Evolutionary conservation across 2,888 invertebrate genomes (phyloP).

Genomic region (Hirtodrosophila confusa): DNA sequence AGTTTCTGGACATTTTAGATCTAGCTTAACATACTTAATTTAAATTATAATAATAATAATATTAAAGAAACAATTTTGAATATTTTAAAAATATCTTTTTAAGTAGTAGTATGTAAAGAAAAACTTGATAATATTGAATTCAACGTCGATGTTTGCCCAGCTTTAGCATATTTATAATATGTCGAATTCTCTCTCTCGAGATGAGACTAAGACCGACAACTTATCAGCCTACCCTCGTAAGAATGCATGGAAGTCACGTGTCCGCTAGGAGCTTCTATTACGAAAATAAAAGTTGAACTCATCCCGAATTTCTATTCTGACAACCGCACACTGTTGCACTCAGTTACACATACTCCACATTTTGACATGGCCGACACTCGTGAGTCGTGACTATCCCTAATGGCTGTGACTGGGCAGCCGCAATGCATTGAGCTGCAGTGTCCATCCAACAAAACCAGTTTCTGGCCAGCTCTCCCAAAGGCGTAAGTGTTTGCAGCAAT

Average conservation of each 20-base stretch:
- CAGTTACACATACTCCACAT: neutral
- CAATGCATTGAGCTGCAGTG: slow-evolving; percentile 33
- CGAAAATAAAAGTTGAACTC: neutral
- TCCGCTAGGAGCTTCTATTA: neutral
- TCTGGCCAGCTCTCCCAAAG: slow-evolving; percentile 20
- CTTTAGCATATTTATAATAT: no score
- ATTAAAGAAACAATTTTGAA: no score
- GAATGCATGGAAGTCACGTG: neutral
- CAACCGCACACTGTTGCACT: neutral
- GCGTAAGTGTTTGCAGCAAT: slow-evolving; percentile 73
- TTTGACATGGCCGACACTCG: slow-evolving; percentile 2
- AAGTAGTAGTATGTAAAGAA: no score
- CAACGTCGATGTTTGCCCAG: no score
- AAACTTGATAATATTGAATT: no score
- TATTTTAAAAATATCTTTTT: no score
- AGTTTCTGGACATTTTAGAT: no score
- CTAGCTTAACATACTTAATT: no score
- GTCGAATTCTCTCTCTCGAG: no score
- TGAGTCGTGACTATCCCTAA: slow-evolving; percentile 51
- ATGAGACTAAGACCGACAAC: no score
- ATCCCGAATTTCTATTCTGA: neutral
- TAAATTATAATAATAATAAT: no score
- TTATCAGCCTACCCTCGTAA: neutral
- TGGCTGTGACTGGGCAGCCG: slow-evolving; percentile 12
- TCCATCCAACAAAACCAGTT: slow-evolving; percentile 9